Percentiles rank a stretch among this genome's conserved stretches.
phyloP scores from a whole-genome alignment of 2,888 invertebrate genomes.

The Suillia variegata region DNA sequence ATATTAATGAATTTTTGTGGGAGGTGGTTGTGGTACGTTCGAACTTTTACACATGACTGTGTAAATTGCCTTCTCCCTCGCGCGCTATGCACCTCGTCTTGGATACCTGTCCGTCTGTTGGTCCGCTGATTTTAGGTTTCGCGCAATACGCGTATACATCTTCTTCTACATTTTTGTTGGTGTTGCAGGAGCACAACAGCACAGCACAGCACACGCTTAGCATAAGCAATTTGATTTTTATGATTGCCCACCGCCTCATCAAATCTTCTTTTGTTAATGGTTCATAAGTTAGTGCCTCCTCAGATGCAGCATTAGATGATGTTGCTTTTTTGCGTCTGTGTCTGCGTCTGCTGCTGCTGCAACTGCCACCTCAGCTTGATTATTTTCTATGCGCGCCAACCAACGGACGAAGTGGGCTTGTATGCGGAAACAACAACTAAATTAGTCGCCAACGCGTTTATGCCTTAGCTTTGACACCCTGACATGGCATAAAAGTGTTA shows the following conservation, averaged over 20 bases:
- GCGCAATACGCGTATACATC: too few species aligned
- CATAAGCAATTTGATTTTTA: background rate
- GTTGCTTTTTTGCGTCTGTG: background rate
- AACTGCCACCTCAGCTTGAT: background rate
- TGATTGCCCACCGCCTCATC: background rate
- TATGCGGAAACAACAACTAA: slow-evolving; percentile 7
- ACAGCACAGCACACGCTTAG: background rate
- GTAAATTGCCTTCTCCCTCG: background rate
- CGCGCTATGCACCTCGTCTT: too few species aligned
- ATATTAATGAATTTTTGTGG: too few species aligned
- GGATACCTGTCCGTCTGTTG: too few species aligned
- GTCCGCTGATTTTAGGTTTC: too few species aligned
- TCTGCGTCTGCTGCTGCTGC: background rate
- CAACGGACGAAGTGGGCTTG: background rate
- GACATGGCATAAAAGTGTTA: slow-evolving; percentile 9
- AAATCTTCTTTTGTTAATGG: background rate
- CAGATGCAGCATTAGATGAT: too few species aligned
- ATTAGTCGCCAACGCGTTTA: slow-evolving; percentile 20
- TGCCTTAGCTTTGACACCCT: slow-evolving; percentile 2
- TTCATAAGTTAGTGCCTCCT: background rate
- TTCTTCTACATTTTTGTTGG: background rate
- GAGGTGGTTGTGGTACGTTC: background rate
- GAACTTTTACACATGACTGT: background rate
- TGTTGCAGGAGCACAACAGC: background rate
- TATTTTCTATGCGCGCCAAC: background rate